Percentiles rank a stretch among this genome's conserved stretches.
phyloP scores from a whole-genome alignment of 2,113 vertebrate species.

The Amphilophus citrinellus region DNA sequence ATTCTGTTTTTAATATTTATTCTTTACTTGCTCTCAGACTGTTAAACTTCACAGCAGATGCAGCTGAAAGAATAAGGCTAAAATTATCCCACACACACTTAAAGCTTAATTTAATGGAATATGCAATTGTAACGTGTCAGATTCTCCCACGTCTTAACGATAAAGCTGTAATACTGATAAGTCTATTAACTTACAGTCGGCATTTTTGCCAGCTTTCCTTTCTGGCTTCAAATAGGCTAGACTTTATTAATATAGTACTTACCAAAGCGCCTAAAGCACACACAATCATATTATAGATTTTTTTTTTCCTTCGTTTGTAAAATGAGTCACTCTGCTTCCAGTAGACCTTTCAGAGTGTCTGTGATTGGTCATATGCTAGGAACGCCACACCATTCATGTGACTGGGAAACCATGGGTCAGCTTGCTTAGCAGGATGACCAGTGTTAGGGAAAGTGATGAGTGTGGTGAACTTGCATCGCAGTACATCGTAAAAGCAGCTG shows the following conservation, averaged over 20 bases:
- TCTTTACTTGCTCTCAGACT: background rate
- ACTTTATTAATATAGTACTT: conserved; percentile 17
- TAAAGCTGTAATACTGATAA: conserved; percentile 2
- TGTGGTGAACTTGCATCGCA: background rate
- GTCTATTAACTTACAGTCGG: background rate
- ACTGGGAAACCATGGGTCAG: background rate
- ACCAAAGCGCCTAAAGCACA: background rate
- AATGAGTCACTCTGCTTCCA: background rate
- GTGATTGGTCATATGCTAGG: background rate
- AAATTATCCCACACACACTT: background rate
- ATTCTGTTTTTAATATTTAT: conserved; percentile 11
- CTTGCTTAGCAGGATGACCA: background rate
- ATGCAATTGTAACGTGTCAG: conserved; percentile 9
- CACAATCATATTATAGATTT: background rate
- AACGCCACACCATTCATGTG: background rate
- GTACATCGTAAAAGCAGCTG: background rate
- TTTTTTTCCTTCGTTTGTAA: background rate
- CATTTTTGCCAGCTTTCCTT: background rate
- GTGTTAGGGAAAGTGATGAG: background rate
- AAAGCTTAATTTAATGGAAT: conserved; percentile 8
- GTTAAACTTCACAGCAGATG: background rate
- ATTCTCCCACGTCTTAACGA: background rate
- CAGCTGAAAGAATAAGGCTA: background rate
- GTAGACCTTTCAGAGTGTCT: background rate
- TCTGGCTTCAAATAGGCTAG: background rate